These are phyloP conservation scores for Torymus auratus DNA, from an alignment of 2,888 invertebrate species.

Conservation along the genomic window DNA sequence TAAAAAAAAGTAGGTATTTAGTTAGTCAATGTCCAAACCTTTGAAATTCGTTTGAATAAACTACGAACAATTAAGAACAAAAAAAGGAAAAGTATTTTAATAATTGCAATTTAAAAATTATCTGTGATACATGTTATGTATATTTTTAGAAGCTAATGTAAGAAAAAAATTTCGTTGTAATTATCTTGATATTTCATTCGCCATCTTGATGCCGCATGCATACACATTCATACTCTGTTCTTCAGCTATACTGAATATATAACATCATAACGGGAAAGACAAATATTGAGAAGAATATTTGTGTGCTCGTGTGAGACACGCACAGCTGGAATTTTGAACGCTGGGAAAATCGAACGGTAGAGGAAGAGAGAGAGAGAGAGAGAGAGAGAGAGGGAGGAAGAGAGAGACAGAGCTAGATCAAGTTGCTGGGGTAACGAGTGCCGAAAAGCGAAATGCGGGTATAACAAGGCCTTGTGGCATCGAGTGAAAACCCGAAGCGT, in stretches of 20 bases:
- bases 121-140: too few relatives aligned
- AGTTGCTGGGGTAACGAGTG: slow-evolving; percentile 18
- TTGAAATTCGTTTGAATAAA: too few relatives aligned
- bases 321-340: background rate
- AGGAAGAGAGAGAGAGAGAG: slow-evolving; percentile 29
- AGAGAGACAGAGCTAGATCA: background rate
- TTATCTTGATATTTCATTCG: too few relatives aligned
- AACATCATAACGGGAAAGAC: background rate
- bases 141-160: too few relatives aligned
- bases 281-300: background rate
- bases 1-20: too few relatives aligned
- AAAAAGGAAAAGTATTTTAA: too few relatives aligned
- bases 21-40: too few relatives aligned
- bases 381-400: slow-evolving; percentile 23
- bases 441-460: slow-evolving; percentile 1
- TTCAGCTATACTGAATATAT: too few relatives aligned
- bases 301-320: background rate
- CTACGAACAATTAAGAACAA: too few relatives aligned
- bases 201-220: background rate
- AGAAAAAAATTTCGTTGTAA: too few relatives aligned
- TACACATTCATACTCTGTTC: background rate
- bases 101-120: too few relatives aligned
- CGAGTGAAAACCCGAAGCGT: slow-evolving; percentile 63
- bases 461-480: too few relatives aligned
- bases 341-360: background rate